Conservation (phyloP, 2,113 vertebrate genomes). For the Podilymbus podiceps region DNA sequence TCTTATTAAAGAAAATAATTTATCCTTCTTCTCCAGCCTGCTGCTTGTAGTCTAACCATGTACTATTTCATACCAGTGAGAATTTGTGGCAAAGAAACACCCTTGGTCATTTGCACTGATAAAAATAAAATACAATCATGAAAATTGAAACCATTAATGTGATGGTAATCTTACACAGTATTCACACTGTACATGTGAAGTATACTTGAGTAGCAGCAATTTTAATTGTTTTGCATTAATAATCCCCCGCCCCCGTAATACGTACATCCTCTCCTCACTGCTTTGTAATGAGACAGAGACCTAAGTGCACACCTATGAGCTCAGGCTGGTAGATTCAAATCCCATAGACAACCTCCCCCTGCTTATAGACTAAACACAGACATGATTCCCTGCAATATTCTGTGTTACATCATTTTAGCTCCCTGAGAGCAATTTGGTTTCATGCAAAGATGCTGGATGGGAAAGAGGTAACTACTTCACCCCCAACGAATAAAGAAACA, state of each 20-base stretch:
- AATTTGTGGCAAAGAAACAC: background rate
- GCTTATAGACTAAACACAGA: background rate
- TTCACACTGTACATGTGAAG: background rate
- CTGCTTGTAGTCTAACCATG: background rate
- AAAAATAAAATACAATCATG: background rate
- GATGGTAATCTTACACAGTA: background rate
- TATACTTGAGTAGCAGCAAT: background rate
- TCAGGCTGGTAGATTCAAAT: background rate
- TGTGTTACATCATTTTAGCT: background rate
- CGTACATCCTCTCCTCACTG: background rate
- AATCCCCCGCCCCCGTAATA: background rate
- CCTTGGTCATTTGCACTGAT: background rate
- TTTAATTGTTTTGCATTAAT: background rate
- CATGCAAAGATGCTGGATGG: background rate
- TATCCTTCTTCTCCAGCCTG: background rate
- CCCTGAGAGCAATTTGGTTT: background rate
- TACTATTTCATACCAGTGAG: background rate
- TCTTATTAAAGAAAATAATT: background rate
- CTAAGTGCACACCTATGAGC: background rate
- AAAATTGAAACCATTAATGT: background rate
- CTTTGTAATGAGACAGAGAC: background rate
- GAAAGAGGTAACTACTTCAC: background rate
- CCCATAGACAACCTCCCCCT: background rate
- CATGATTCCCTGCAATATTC: background rate
- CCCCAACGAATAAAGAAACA: background rate